A percentile compares a stretch with the other conserved stretches of the same genome.
Conservation (phyloP, 1,140 invertebrate genomes). For the Anastatus disparis region DNA sequence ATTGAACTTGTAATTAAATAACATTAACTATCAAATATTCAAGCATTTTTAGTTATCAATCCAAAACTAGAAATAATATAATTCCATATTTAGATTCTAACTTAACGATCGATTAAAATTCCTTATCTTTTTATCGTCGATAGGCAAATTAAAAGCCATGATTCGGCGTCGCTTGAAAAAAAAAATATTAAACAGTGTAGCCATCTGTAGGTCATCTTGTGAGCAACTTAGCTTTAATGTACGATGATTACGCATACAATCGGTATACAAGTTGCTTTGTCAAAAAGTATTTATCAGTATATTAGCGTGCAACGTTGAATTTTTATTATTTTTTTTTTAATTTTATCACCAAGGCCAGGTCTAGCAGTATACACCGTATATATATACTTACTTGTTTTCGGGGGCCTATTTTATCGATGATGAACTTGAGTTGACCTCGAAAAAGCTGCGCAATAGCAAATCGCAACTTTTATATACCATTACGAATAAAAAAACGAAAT, state of each 20-base stretch:
- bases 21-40: too few relatives aligned
- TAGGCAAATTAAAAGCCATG: background rate
- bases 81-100: too few relatives aligned
- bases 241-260: too few relatives aligned
- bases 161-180: background rate
- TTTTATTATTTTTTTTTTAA: too few relatives aligned
- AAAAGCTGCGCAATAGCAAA: slow-evolving; percentile 58
- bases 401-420: slow-evolving; percentile 64
- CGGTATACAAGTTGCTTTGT: background rate
- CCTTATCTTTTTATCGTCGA: too few relatives aligned
- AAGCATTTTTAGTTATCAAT: too few relatives aligned
- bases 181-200: slow-evolving; percentile 24
- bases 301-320: too few relatives aligned
- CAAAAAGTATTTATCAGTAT: too few relatives aligned
- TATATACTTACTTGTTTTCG: slow-evolving; percentile 64
- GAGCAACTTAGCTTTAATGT: slow-evolving; percentile 1
- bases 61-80: too few relatives aligned
- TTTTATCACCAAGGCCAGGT: slow-evolving; percentile 53
- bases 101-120: too few relatives aligned
- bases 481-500: too few relatives aligned
- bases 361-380: slow-evolving; percentile 56
- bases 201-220: slow-evolving; percentile 24
- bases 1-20: too few relatives aligned
- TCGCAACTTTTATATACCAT: background rate
- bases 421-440: slow-evolving; percentile 64